Evolutionary conservation across 2,797 vertebrate species (phyloP), one percentile per base, ranked within the genome.

Genomic region (Gambusia yucatana): DNA sequence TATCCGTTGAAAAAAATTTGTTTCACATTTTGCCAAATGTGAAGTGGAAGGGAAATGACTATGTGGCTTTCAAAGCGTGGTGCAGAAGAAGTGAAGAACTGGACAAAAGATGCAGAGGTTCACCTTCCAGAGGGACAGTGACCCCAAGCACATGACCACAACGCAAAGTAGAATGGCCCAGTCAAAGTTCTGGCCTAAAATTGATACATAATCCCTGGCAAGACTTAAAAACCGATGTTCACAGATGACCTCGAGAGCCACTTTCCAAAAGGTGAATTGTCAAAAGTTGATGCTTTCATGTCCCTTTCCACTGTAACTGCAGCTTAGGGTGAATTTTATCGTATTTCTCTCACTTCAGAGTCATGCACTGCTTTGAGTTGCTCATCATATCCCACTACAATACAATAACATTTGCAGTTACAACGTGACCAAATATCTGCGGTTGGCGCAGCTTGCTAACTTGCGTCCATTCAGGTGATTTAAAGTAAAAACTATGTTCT

Each of bases 101-200:
- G 74, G 52, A 85, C 30, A 70, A 50, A 57, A 5, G 9, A 2
- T 22, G 61, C 61, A 39, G 63, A 13, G 65, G 67, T 28, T 70
- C 25, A 28, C 41, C 67, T 46, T 44, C 11, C 41, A 44, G 67
- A 70, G n/a, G 41, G 41, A 70, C 67, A 28, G 13, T 7, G 41
- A 70, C 25, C 41, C 41, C 25, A 16, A 44, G 16, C 41, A 14
- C 6, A 28, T 6, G 39, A 46, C 67, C 17, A 4, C 41, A 44
- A 28, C 6, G 3, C 2, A 44, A 7, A n/a, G n/a, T 44, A 70
- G 25, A 44, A 44, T 6, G 11, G 13, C 5, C 41, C 6, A 28
- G 6, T 44, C 67, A 44, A 44, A 70, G 65, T 70, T 70, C 41
- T 28, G 41, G 41, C 41, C 25, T 44, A 46, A 28, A n/a, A 8